A percentile compares a stretch with the other conserved stretches of the same genome.
phyloP scores from a whole-genome alignment of 2,113 vertebrate species.

The Vulpes ferrilata region DNA sequence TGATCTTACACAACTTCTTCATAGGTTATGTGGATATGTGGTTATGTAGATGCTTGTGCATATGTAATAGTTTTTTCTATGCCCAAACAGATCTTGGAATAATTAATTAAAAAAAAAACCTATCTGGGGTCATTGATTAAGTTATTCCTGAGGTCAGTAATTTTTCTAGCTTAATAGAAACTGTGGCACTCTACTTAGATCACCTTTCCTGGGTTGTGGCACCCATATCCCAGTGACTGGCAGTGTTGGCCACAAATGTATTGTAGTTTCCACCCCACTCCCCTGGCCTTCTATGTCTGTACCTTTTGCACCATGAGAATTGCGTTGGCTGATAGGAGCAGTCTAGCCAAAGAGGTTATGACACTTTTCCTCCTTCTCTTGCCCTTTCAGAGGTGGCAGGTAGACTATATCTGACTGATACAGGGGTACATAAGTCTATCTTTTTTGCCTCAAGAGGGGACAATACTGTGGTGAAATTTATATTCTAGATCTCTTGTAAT shows the following conservation, averaged over 20 bases:
- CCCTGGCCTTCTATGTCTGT: fast-evolving
- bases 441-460: background rate
- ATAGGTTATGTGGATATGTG: background rate
- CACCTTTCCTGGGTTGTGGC: background rate
- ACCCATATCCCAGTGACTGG: background rate
- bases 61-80: background rate
- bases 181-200: background rate
- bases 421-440: background rate
- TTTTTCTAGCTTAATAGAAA: background rate
- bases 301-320: background rate
- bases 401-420: background rate
- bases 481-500: background rate
- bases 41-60: background rate
- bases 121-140: background rate
- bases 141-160: background rate
- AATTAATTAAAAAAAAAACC: background rate
- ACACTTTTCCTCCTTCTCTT: background rate
- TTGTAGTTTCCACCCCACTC: background rate
- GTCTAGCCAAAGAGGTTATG: background rate
- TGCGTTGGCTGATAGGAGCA: background rate
- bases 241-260: background rate
- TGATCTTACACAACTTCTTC: background rate
- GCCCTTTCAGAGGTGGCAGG: background rate
- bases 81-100: background rate
- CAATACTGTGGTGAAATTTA: background rate